A percentile compares a stretch with the other conserved stretches of the same genome.
These are phyloP conservation scores for Scrobipalpa atriplicella DNA, from an alignment of 2,888 invertebrate species.

Conservation along the genomic window DNA sequence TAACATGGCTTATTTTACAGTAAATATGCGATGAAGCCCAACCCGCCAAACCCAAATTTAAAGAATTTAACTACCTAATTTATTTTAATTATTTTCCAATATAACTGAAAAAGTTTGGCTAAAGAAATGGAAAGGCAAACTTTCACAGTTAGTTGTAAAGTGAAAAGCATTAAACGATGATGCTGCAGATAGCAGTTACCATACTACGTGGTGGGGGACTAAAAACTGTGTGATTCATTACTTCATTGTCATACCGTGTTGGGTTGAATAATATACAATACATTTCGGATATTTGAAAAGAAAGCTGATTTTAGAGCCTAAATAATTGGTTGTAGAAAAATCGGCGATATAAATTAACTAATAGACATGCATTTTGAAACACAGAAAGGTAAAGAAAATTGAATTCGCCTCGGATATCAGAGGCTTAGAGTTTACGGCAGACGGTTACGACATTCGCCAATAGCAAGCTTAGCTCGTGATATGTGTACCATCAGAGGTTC, in stretches of 20 bases:
- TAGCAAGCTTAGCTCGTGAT: constrained; percentile 16
- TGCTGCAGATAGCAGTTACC: not conserved
- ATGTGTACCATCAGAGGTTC: not conserved
- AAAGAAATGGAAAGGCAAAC: constrained; percentile 27
- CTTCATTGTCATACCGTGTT: constrained; percentile 4
- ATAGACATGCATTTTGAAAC: too few relatives aligned
- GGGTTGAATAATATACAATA: too few relatives aligned
- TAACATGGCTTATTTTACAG: too few relatives aligned
- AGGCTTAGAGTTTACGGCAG: constrained; percentile 6
- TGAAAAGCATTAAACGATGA: constrained; percentile 24
- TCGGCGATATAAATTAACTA: not conserved
- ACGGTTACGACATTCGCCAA: constrained; percentile 19
- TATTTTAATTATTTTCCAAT: too few relatives aligned
- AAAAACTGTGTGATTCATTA: constrained; percentile 8
- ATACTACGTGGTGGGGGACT: not conserved
- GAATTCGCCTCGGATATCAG: constrained; percentile 10
- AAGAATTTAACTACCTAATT: too few relatives aligned
- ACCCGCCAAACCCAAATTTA: too few relatives aligned
- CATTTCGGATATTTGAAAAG: not conserved
- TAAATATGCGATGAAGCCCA: too few relatives aligned
- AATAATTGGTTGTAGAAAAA: not conserved
- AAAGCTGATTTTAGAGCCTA: not conserved
- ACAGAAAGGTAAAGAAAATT: not conserved
- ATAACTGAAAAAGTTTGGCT: not conserved
- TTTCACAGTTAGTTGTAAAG: constrained; percentile 28